Base-by-base conservation (phyloP, 2,888 invertebrate genomes). In the Unio delphinus region DNA sequence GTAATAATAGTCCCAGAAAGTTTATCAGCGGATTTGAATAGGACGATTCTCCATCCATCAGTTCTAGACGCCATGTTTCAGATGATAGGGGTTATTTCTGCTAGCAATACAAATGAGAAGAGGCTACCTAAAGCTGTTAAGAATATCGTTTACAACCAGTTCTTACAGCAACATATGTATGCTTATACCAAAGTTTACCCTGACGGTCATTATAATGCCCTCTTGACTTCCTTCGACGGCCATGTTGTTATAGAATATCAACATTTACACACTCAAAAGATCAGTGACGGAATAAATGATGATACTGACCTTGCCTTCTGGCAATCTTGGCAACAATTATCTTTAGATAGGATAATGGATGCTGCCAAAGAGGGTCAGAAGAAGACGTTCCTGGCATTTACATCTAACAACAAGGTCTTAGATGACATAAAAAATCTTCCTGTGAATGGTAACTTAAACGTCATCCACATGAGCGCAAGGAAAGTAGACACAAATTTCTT, bases 11-110 rank as follows among this genome's bases (percentile, higher is more conserved):
- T 80, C 5, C 76, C 76, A 34, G 72, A 74, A 15, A 64, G 61
- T 17, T 65, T 80, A 26, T 67, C 68, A 55, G 65, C 68, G n/a
- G 76, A 81, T 61, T 55, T 75, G 26, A 56, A 69, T 11, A 61
- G 68, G 23, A 80, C 78, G 26, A 68, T 73, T 54, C 62, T 83
- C 18, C 83, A 83, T 65, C 83, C 83, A 17, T 73, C 78, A 20
- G 67, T 81, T 5, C 67, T 81, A n/a, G 83, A 81, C 69, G 76
- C 76, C 23, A 74, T 80, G 69, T 73, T 80, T 58, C 83, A 83
- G 64, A 75, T 78, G 15, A 73, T 79, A 30, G 80, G 72, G 7
- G 75, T 75, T 23, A 30, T 78, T 23, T 74, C 71, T 68, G 59
- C 72, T 1, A 59, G 64, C 20, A 66, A 67, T 17, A 68, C 64